Conservation (phyloP, 2,888 invertebrate species). For the Augochlorella aurata region DNA sequence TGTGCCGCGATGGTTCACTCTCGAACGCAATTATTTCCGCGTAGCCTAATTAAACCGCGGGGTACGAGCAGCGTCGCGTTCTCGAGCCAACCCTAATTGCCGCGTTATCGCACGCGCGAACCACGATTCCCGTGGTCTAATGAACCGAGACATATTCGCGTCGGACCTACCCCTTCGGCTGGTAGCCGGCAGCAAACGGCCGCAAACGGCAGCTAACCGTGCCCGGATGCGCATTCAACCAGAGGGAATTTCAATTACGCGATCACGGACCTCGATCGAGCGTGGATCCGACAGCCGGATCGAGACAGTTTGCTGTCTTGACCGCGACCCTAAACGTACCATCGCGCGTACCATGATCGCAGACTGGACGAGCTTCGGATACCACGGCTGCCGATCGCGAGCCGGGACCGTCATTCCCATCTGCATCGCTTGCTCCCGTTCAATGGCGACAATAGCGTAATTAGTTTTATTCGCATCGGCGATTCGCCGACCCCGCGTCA, state of each 20-base stretch:
- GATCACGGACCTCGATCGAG: slow-evolving; percentile 8
- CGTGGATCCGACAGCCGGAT: neutral
- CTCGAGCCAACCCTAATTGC: slow-evolving; percentile 28
- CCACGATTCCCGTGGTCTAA: slow-evolving; percentile 46
- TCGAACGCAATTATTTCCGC: slow-evolving; percentile 29
- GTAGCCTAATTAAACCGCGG: slow-evolving; percentile 30
- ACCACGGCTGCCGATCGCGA: neutral
- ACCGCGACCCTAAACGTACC: slow-evolving; percentile 2
- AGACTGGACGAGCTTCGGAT: neutral
- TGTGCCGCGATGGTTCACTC: neutral
- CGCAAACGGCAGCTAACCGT: slow-evolving; percentile 12
- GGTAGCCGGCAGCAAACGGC: neutral
- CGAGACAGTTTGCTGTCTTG: neutral
- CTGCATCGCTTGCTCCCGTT: neutral
- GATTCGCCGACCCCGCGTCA: too few species aligned
- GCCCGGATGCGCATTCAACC: neutral
- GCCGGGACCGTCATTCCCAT: neutral
- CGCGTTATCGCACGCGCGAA: slow-evolving; percentile 36
- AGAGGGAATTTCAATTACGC: slow-evolving; percentile 37
- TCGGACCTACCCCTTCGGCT: slow-evolving; percentile 8
- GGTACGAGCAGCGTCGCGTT: slow-evolving; percentile 22
- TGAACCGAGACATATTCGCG: slow-evolving; percentile 55
- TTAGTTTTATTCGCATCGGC: too few species aligned
- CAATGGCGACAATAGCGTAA: too few species aligned
- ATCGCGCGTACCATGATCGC: neutral